These are phyloP conservation scores for Setipinna tenuifilis DNA, from an alignment of 2,797 vertebrate species.

Conservation along the genomic window DNA sequence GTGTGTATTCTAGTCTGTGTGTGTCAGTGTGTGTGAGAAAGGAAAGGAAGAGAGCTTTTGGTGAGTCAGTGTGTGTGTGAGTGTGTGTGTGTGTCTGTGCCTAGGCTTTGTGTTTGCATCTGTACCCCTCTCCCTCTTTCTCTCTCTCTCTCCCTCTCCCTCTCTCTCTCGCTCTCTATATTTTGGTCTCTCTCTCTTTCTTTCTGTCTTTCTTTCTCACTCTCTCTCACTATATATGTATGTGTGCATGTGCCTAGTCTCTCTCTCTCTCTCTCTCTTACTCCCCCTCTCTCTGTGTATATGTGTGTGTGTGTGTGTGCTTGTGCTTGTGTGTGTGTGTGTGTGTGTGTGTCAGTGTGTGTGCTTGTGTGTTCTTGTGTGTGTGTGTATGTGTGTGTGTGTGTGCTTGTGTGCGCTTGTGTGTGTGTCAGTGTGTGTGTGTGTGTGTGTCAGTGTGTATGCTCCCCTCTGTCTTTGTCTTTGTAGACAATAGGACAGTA, in stretches of 20 bases:
- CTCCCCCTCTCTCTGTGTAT: too few relatives aligned
- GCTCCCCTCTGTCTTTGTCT: background rate
- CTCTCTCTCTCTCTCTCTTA: too few relatives aligned
- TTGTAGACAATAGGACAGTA: background rate
- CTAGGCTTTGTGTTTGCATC: background rate
- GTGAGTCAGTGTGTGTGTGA: background rate
- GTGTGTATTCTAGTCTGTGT: background rate
- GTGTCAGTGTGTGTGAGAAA: slow-evolving; percentile 22
- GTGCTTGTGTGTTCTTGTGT: too few relatives aligned
- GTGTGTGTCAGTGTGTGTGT: background rate
- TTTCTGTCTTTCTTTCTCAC: background rate
- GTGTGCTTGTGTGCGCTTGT: background rate
- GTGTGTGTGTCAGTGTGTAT: too few relatives aligned
- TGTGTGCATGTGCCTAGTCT: background rate
- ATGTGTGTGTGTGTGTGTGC: too few relatives aligned
- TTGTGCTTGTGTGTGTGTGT: too few relatives aligned
- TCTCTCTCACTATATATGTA: background rate
- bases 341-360: too few relatives aligned
- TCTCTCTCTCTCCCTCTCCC: background rate
- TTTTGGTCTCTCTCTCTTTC: background rate
- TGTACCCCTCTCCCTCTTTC: background rate
- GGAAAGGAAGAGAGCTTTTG: background rate
- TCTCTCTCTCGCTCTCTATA: background rate
- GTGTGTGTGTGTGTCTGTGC: background rate
- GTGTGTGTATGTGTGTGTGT: too few relatives aligned